phyloP scores from a whole-genome alignment of 1,140 invertebrate genomes.

The Littorina saxatilis region DNA sequence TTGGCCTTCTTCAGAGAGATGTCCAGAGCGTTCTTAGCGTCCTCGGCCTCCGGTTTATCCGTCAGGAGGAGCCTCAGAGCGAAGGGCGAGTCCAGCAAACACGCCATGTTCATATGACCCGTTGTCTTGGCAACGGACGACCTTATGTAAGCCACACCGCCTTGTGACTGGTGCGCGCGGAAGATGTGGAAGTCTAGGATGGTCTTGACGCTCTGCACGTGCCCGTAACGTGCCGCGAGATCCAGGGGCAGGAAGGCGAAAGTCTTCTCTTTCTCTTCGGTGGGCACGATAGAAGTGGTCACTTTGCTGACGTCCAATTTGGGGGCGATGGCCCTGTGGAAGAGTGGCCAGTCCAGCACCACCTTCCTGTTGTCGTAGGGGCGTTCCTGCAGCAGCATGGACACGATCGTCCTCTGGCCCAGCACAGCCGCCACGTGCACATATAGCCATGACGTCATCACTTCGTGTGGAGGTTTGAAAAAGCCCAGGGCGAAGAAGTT shows the following conservation, averaged over 20 bases:
- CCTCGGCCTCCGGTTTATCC: slow-evolving; percentile 43
- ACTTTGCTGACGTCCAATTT: slow-evolving; percentile 33
- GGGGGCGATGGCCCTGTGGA: slow-evolving; percentile 20
- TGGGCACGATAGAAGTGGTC: background rate
- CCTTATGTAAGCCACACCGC: background rate
- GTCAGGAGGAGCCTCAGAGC: slow-evolving; percentile 59
- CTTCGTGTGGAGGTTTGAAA: slow-evolving; percentile 67
- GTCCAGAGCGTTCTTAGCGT: slow-evolving; percentile 58
- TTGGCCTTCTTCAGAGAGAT: slow-evolving; percentile 54
- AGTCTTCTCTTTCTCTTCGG: slow-evolving; percentile 7
- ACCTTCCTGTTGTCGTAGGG: slow-evolving; percentile 54
- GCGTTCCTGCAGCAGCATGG: slow-evolving; percentile 63
- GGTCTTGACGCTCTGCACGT: slow-evolving; percentile 57
- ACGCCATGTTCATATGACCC: slow-evolving; percentile 53
- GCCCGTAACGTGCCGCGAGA: slow-evolving; percentile 59
- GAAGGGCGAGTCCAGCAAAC: slow-evolving; percentile 60
- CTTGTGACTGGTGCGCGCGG: background rate
- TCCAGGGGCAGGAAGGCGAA: slow-evolving; percentile 55
- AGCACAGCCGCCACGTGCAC: slow-evolving; percentile 60
- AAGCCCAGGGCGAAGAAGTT: slow-evolving; percentile 59
- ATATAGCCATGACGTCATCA: slow-evolving; percentile 51
- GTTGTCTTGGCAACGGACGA: slow-evolving; percentile 30
- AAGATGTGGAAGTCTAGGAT: slow-evolving; percentile 58
- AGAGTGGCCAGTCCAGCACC: slow-evolving; percentile 38
- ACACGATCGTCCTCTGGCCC: slow-evolving; percentile 57